Evolutionary conservation across 2,113 vertebrate genomes (phyloP).

Genomic region (Madoqua kirkii): DNA sequence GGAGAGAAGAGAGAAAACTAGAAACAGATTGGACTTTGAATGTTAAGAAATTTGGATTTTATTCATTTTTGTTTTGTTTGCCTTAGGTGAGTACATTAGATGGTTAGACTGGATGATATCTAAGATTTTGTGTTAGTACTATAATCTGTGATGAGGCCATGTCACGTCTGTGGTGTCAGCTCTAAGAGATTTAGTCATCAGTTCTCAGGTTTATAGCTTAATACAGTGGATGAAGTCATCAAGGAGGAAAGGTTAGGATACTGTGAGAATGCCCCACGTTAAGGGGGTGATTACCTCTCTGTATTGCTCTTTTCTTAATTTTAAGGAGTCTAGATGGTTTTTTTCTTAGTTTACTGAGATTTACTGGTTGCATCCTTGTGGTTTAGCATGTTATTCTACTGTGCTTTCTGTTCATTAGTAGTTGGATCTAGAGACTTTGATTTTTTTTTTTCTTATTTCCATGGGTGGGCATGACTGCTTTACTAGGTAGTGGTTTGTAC

Average conservation of each 20-base stretch:
- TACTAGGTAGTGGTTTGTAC: not conserved
- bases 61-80: slow-evolving; percentile 8
- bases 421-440: not conserved
- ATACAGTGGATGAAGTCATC: not conserved
- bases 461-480: not conserved
- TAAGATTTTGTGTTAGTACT: not conserved
- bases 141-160: not conserved
- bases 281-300: not conserved
- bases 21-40: not conserved
- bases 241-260: not conserved
- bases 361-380: not conserved
- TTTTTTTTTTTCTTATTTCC: not conserved
- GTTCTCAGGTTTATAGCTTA: not conserved
- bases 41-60: slow-evolving; percentile 18
- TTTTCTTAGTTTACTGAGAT: not conserved
- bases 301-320: not conserved
- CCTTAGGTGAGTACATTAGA: not conserved
- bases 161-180: not conserved
- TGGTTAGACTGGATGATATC: not conserved
- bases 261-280: not conserved
- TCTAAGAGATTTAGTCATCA: not conserved
- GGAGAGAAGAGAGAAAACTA: not conserved
- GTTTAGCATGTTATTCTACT: not conserved
- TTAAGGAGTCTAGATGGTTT: not conserved
- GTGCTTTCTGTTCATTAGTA: slow-evolving; percentile 8